Conservation (phyloP, 2,797 vertebrate genomes). For the Threskiornis aethiopicus region DNA sequence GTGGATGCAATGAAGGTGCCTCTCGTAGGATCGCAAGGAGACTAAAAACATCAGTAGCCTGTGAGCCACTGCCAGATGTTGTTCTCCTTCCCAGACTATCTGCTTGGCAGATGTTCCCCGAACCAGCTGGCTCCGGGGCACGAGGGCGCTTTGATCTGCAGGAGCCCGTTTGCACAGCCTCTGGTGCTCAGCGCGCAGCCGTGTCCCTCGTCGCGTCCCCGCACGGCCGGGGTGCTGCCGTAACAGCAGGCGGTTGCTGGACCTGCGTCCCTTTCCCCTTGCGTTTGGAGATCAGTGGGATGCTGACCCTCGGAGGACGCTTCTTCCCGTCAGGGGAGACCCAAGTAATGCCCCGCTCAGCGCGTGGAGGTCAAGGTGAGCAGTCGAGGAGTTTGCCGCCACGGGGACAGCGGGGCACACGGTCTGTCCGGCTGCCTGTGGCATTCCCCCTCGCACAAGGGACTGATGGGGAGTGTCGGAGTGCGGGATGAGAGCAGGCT, state of each 20-base stretch:
- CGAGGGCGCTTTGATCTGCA: background rate
- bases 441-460: background rate
- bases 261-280: background rate
- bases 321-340: background rate
- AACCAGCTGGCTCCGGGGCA: background rate
- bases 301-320: background rate
- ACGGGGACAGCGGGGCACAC: fast-evolving
- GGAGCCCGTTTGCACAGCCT: fast-evolving
- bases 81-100: background rate
- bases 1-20: background rate
- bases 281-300: background rate
- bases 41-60: background rate
- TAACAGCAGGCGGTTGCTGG: fast-evolving
- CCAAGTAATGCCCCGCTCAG: background rate
- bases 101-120: background rate
- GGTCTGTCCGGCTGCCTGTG: background rate
- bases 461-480: background rate
- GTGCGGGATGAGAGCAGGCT: background rate
- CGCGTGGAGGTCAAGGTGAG: fast-evolving
- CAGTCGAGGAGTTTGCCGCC: fast-evolving
- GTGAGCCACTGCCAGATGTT: background rate
- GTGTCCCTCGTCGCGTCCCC: fast-evolving
- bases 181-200: fast-evolving
- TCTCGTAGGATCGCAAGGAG: background rate
- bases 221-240: fast-evolving